phyloP scores from a whole-genome alignment of 2,113 vertebrate species.

The Panthera tigris region DNA sequence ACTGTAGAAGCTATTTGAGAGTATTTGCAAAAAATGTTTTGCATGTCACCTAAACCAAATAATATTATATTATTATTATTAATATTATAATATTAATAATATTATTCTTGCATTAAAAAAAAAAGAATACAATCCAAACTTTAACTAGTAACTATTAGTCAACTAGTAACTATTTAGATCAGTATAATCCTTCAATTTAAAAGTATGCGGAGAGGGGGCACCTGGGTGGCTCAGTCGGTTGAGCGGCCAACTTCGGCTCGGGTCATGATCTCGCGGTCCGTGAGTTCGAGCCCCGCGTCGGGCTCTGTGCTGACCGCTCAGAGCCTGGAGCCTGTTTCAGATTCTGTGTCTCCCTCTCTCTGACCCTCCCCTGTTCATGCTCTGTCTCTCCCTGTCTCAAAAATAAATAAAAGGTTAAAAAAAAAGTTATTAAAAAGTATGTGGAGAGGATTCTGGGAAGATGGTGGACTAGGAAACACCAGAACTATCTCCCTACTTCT shows the following conservation, averaged over 20 bases:
- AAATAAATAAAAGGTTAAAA: too few relatives aligned
- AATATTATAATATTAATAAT: not conserved
- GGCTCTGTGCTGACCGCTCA: too few relatives aligned
- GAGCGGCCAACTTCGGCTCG: too few relatives aligned
- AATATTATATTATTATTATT: not conserved
- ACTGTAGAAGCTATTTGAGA: slow-evolving; percentile 14
- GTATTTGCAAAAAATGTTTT: not conserved
- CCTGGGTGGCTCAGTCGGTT: too few relatives aligned
- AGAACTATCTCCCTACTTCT: not conserved
- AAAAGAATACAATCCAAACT: not conserved
- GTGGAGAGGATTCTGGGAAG: not conserved
- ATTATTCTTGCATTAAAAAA: slow-evolving; percentile 25
- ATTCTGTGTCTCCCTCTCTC: too few relatives aligned
- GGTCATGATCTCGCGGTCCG: too few relatives aligned
- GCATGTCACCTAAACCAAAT: not conserved
- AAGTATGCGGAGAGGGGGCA: not conserved
- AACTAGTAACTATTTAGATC: not conserved
- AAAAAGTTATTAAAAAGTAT: not conserved
- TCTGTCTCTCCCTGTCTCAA: too few relatives aligned
- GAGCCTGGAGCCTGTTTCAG: too few relatives aligned
- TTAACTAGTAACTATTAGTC: not conserved
- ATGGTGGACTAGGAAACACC: not conserved
- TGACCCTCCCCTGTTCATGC: too few relatives aligned
- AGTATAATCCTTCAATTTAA: not conserved
- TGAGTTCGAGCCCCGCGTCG: too few relatives aligned